A percentile compares a stretch with the other conserved stretches of the same genome.
These are phyloP conservation scores for Tetramorium bicarinatum DNA, from an alignment of 2,888 invertebrate genomes.

Conservation along the genomic window DNA sequence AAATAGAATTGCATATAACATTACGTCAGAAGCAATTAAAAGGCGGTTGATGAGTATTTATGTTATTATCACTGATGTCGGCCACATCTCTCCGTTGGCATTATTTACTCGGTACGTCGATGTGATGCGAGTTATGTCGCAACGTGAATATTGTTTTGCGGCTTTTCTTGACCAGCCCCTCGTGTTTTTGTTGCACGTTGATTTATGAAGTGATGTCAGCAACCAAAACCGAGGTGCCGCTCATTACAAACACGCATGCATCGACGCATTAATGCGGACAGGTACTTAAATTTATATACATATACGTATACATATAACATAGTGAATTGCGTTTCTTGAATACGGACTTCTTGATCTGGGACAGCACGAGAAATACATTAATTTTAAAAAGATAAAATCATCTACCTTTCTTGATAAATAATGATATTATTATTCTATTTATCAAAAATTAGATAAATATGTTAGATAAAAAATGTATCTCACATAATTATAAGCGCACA, in stretches of 20 bases:
- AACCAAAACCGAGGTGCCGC: slow-evolving; percentile 56
- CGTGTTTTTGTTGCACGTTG: slow-evolving; percentile 65
- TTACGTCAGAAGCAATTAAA: slow-evolving; percentile 45
- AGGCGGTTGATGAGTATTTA: slow-evolving; percentile 32
- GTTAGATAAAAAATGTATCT: not conserved
- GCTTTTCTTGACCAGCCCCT: slow-evolving; percentile 60
- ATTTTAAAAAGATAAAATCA: not conserved
- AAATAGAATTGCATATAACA: slow-evolving; percentile 33
- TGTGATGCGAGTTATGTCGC: slow-evolving; percentile 37
- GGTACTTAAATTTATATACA: slow-evolving; percentile 61
- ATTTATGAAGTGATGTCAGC: slow-evolving; percentile 71
- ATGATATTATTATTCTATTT: not conserved
- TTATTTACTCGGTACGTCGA: slow-evolving; percentile 35
- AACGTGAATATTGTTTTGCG: slow-evolving; percentile 62
- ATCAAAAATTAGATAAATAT: not conserved
- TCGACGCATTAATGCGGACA: slow-evolving; percentile 59
- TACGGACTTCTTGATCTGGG: slow-evolving; percentile 34
- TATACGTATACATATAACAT: slow-evolving; percentile 50
- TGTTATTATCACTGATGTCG: slow-evolving; percentile 2
- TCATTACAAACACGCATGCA: slow-evolving; percentile 60
- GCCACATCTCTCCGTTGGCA: not conserved
- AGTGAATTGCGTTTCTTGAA: slow-evolving; percentile 60
- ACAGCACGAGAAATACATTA: not conserved
- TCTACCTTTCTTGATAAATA: not conserved
- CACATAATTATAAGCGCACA: slow-evolving; percentile 2